A percentile compares a stretch with the other conserved stretches of the same genome.
phyloP scores from a whole-genome alignment of 2,888 invertebrate species.

The Caenorhabditis doughertyi region DNA sequence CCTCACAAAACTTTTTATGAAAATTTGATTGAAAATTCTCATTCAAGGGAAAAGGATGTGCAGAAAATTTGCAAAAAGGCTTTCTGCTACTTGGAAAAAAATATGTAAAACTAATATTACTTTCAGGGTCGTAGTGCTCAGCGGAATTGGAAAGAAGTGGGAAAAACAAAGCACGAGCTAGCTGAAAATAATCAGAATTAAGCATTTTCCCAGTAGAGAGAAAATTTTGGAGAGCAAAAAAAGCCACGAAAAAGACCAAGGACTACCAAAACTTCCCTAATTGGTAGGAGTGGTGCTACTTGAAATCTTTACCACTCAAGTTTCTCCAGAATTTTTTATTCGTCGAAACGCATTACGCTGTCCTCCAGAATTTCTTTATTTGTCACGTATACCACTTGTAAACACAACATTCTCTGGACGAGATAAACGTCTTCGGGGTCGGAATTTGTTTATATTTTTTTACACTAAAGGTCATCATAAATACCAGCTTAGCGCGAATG shows the following conservation, averaged over 20 bases:
- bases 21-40: neutral
- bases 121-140: neutral
- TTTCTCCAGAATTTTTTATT: conserved; percentile 39
- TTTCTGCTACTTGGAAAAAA: too few relatives aligned
- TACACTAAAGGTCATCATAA: neutral
- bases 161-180: too few relatives aligned
- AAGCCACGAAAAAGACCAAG: neutral
- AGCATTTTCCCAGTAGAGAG: too few relatives aligned
- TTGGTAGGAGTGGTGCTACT: conserved; percentile 39
- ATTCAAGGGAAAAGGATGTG: neutral
- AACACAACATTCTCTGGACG: conserved; percentile 22
- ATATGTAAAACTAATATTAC: neutral
- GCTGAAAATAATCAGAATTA: too few relatives aligned
- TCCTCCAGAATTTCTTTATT: conserved; percentile 13
- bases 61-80: too few relatives aligned
- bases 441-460: conserved; percentile 14
- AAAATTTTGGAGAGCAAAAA: conserved; percentile 2
- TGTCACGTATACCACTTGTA: conserved; percentile 35
- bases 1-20: conserved; percentile 2
- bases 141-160: neutral
- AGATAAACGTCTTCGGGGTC: neutral
- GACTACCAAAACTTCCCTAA: conserved; percentile 15
- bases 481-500: neutral
- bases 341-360: neutral
- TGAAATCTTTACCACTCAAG: conserved; percentile 40